Conservation (phyloP, 2,113 vertebrate genomes). For the Lophochroa leadbeateri region DNA sequence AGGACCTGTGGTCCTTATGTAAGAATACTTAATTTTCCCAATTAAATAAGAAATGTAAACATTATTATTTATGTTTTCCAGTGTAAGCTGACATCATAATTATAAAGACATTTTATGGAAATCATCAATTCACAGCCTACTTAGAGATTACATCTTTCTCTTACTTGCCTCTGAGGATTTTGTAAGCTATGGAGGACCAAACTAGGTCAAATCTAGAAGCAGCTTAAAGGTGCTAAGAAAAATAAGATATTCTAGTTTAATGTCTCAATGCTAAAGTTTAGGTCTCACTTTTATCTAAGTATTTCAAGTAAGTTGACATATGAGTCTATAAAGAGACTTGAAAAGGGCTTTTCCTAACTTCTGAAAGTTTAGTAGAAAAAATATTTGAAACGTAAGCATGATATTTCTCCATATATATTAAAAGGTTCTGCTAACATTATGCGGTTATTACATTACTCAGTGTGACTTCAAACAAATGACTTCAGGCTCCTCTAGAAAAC, state of each 20-base stretch:
- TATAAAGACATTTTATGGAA: not conserved
- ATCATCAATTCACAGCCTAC: not conserved
- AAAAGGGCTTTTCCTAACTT: not conserved
- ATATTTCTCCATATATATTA: not conserved
- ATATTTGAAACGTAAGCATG: not conserved
- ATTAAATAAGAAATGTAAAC: not conserved
- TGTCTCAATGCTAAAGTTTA: not conserved
- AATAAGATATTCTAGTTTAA: not conserved
- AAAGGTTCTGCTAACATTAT: not conserved
- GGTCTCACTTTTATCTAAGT: not conserved
- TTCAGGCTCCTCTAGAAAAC: not conserved
- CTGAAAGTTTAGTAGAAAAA: not conserved
- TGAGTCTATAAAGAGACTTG: not conserved
- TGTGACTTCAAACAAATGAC: not conserved
- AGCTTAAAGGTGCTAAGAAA: not conserved
- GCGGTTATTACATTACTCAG: not conserved
- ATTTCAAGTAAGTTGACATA: not conserved
- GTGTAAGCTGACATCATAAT: not conserved
- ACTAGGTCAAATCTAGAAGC: not conserved
- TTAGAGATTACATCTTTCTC: not conserved
- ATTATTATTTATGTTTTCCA: not conserved
- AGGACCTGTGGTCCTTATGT: not conserved
- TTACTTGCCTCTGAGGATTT: not conserved
- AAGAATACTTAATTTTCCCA: not conserved
- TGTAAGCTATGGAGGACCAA: not conserved